phyloP scores from a whole-genome alignment of 1,140 invertebrate species.

The Chymomyza costata region DNA sequence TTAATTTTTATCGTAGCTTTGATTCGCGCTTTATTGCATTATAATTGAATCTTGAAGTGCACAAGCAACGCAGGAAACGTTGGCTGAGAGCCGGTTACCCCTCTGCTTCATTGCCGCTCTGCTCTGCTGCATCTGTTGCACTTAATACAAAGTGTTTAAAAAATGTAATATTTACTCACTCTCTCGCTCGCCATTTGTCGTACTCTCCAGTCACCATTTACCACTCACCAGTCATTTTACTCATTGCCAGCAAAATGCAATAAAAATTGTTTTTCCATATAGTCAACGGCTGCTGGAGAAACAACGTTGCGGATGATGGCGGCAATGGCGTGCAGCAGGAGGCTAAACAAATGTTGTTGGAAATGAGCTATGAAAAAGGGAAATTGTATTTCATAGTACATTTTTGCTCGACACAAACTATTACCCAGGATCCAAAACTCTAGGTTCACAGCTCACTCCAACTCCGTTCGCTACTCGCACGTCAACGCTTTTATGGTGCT shows the following conservation, averaged over 20 bases:
- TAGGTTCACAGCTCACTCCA: constrained; percentile 10
- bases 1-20: constrained; percentile 71
- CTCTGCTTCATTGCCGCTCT: constrained; percentile 15
- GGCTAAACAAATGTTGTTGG: constrained; percentile 68
- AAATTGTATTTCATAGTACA: constrained; percentile 71
- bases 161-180: constrained; percentile 68
- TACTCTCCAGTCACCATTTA: constrained; percentile 13
- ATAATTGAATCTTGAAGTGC: constrained; percentile 73
- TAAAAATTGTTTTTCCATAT: constrained; percentile 71
- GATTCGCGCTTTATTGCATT: constrained; percentile 73
- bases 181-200: constrained; percentile 18
- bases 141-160: constrained; percentile 70
- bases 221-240: constrained; percentile 41
- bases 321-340: constrained; percentile 11
- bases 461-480: constrained; percentile 8
- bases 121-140: constrained; percentile 54
- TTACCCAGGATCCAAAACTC: constrained; percentile 33
- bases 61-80: constrained; percentile 68
- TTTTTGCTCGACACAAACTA: constrained; percentile 65
- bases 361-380: constrained; percentile 71
- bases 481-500: constrained; percentile 55
- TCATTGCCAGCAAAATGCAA: constrained; percentile 68
- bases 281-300: constrained; percentile 17
- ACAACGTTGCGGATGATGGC: constrained; percentile 8
- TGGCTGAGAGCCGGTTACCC: constrained; percentile 49